phyloP scores from a whole-genome alignment of 1,140 invertebrate species.

The Temnothorax nylanderi region DNA sequence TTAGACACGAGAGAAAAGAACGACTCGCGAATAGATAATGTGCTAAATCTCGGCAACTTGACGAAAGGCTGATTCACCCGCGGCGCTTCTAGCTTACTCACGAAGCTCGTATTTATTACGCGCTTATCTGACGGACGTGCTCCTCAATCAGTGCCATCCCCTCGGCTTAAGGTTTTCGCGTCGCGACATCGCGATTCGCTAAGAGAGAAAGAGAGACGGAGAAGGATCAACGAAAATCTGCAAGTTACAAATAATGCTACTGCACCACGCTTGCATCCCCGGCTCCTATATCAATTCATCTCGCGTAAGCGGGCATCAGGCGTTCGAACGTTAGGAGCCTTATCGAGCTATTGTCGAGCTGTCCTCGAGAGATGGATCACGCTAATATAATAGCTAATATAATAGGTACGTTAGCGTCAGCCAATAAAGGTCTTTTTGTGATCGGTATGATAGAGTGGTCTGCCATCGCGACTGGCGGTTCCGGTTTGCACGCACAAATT shows the following conservation, averaged over 20 bases:
- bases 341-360: constrained; percentile 80
- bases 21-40: constrained; percentile 68
- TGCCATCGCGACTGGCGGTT: constrained; percentile 60
- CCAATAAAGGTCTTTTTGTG: constrained; percentile 83
- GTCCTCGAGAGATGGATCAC: constrained; percentile 83
- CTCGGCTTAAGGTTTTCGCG: constrained; percentile 48
- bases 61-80: constrained; percentile 70
- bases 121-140: constrained; percentile 75
- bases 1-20: constrained; percentile 33
- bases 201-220: neutral
- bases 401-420: constrained; percentile 79
- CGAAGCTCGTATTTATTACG: constrained; percentile 80
- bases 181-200: constrained; percentile 10
- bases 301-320: constrained; percentile 31
- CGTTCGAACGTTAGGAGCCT: constrained; percentile 71
- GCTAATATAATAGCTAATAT: constrained; percentile 76
- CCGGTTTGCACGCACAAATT: constrained; percentile 54
- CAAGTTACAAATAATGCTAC: constrained; percentile 26
- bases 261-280: constrained; percentile 11
- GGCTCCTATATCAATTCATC: constrained; percentile 45
- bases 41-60: constrained; percentile 59
- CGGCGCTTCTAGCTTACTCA: constrained; percentile 78
- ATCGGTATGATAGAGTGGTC: constrained; percentile 78
- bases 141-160: constrained; percentile 67
- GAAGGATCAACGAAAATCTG: constrained; percentile 35